phyloP scores from a whole-genome alignment of 2,888 invertebrate species.

The Elaeidobius kamerunicus region DNA sequence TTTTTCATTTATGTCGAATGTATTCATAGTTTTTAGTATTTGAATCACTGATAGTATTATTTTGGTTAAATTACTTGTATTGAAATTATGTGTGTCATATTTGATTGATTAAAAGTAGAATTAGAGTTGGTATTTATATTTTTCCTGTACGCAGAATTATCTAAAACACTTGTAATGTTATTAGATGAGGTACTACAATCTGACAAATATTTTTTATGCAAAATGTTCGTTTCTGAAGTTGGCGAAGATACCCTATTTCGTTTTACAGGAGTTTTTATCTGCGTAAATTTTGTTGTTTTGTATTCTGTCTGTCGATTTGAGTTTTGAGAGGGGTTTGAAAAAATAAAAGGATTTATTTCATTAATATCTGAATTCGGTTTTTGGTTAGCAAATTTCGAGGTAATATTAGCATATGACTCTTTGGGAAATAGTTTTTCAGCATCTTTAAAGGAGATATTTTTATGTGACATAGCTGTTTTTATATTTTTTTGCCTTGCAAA shows the following conservation, averaged over 20 bases:
- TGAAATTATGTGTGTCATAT: neutral
- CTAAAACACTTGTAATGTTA: neutral
- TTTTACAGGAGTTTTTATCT: neutral
- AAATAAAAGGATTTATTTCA: neutral
- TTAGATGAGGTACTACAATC: neutral
- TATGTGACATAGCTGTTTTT: neutral
- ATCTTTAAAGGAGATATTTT: neutral
- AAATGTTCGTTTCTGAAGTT: neutral
- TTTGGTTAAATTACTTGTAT: neutral
- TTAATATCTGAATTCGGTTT: neutral
- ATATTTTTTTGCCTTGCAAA: neutral
- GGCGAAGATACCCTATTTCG: neutral
- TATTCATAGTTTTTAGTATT: neutral
- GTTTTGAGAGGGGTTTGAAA: neutral
- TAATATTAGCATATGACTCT: neutral
- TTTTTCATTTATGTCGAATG: neutral
- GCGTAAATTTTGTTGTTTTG: neutral
- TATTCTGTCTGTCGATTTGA: neutral
- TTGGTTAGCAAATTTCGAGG: too few relatives aligned
- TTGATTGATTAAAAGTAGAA: too few relatives aligned
- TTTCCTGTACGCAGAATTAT: too few relatives aligned
- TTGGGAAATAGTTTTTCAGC: conserved; percentile 1
- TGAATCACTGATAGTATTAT: neutral
- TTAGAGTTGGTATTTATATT: too few relatives aligned
- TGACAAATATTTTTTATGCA: neutral